Conservation (phyloP, 2,797 vertebrate species). For the Acipenser ruthenus region DNA sequence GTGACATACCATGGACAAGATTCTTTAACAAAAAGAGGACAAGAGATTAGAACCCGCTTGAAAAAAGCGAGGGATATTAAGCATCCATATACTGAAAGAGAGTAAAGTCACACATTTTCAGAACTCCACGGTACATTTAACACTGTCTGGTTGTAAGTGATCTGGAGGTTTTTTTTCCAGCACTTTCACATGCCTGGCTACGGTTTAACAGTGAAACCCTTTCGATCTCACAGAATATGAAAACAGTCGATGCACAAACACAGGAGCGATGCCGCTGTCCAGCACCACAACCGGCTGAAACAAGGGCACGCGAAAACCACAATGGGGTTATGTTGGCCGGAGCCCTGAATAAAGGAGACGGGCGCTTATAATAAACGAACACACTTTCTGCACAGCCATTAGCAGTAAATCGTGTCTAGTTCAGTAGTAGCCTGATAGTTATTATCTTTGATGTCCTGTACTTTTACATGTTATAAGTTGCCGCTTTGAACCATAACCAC, state of each 20-base stretch:
- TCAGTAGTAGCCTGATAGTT: no score
- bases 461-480: no score
- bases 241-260: constrained; percentile 20
- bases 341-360: constrained; percentile 32
- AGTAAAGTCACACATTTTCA: constrained; percentile 42
- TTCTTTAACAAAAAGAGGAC: constrained; percentile 36
- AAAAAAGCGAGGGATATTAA: constrained; percentile 46
- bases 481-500: no score
- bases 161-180: constrained; percentile 25
- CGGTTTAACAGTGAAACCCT: constrained; percentile 25
- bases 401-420: no score
- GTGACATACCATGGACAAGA: constrained; percentile 64
- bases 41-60: constrained; percentile 37
- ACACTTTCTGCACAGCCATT: no score
- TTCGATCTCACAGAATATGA: constrained; percentile 26
- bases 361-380: no score
- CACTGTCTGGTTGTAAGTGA: constrained; percentile 37
- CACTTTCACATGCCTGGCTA: constrained; percentile 34
- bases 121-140: constrained; percentile 46
- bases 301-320: constrained; percentile 13
- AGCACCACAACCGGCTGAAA: constrained; percentile 11
- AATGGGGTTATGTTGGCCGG: constrained; percentile 24
- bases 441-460: no score
- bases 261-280: constrained; percentile 25
- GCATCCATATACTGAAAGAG: constrained; percentile 44